Evolutionary conservation across 37 sponge, comb jelly and placozoan species (phyloP).

Genomic region (Corticium candelabrum): DNA sequence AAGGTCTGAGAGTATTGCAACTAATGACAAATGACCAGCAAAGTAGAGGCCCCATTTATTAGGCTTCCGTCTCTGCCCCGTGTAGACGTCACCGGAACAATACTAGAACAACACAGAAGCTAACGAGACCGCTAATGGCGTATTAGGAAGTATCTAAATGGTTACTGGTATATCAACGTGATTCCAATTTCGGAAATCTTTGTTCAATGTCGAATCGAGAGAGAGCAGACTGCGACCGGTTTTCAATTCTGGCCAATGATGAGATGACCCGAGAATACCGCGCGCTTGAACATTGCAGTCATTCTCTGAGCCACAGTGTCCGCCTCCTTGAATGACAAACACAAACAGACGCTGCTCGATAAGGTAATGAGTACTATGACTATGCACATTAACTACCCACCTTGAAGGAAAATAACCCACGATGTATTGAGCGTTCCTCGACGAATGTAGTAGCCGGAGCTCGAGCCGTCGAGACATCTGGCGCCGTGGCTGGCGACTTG

Average conservation of each 20-base stretch:
- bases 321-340: not conserved
- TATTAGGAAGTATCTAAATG: too few relatives aligned
- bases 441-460: not conserved
- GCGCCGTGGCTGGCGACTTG: not conserved
- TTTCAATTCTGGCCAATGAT: not conserved
- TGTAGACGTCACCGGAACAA: not conserved
- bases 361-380: too few relatives aligned
- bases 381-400: too few relatives aligned
- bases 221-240: not conserved
- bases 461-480: slow-evolving; percentile 1
- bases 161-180: not conserved
- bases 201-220: not conserved
- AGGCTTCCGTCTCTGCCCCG: slow-evolving; percentile 2
- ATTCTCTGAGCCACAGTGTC: not conserved
- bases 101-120: too few relatives aligned
- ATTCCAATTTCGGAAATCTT: not conserved
- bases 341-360: too few relatives aligned
- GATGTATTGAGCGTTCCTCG: not conserved
- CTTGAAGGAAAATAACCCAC: slow-evolving; percentile 2
- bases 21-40: not conserved
- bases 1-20: not conserved
- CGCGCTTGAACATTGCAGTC: not conserved
- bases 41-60: slow-evolving; percentile 3
- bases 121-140: too few relatives aligned
- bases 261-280: not conserved